Evolutionary conservation across 2,888 invertebrate genomes (phyloP), one percentile per base, ranked within the genome.

Genomic region (Liodrosophila aerea): DNA sequence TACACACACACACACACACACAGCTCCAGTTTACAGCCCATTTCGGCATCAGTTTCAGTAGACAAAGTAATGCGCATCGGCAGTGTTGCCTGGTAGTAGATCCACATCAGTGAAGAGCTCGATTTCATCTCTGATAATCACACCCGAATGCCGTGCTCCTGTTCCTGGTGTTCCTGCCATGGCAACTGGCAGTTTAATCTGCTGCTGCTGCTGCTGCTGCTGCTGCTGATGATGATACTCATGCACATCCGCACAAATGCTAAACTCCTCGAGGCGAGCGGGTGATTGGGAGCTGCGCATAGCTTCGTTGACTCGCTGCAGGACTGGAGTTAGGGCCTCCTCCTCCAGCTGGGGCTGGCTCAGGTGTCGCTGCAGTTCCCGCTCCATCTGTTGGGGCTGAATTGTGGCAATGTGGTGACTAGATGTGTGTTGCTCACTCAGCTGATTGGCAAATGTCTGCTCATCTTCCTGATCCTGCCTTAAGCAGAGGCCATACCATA

Each of bases 231-330:
- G 22, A 22, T 22, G 2, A 22, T 27, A 27, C 1, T 39, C 41
- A 57, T 77, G 76, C 12, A 77, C 64, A 29, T 83, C 84, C 13
- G 56, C 76, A 16, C 16, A 43, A 9, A 81, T 56, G 36, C 5
- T 50, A 0, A 71, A 18, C 44, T 67, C 9, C 49, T 63, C 52
- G 9, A 81, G 43, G 1, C 27, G 70, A 0, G 81, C 73, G 1
- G 76, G 76, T 0, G 84, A 77, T 36, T 83, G 66, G 0, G 81
- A 77, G 8, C 43, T 59, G 1, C 65, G 63, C 2, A 22, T 9
- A 33, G 33, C 7, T 1, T 7, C 2, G 8, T n/a, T 3, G 34
- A 11, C 12, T 5, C 34, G n/a, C 12, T 11, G 12, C 11, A 4
- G 11, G 4, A 9, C 9, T 30, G n/a, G n/a, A n/a, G n/a, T 8